Percentiles rank a stretch among this genome's conserved stretches.
Evolutionary conservation across 2,888 invertebrate genomes (phyloP).

Genomic region (Hybos culiciformis): DNA sequence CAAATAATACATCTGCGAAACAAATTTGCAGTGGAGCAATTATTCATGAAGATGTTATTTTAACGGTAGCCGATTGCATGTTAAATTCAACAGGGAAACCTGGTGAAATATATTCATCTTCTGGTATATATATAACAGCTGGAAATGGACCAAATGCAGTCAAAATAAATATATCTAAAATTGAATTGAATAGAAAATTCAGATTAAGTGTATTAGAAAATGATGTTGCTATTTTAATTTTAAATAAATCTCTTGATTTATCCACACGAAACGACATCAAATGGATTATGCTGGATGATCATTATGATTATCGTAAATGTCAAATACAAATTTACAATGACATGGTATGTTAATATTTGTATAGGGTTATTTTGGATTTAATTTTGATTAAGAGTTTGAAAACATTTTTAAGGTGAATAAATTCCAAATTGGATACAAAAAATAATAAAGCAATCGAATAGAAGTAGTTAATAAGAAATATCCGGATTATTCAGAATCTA

Average conservation of each 20-base stretch:
- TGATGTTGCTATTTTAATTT: slow-evolving; percentile 20
- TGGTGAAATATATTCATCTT: slow-evolving; percentile 5
- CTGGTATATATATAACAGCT: slow-evolving; percentile 14
- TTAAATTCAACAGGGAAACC: slow-evolving; percentile 9
- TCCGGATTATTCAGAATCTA: too few relatives aligned
- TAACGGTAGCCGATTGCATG: slow-evolving; percentile 22
- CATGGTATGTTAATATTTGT: slow-evolving; percentile 1
- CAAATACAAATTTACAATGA: not conserved
- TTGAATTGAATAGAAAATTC: slow-evolving; percentile 15
- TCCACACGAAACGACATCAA: slow-evolving; percentile 17
- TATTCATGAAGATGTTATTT: slow-evolving; percentile 19
- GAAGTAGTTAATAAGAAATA: too few relatives aligned
- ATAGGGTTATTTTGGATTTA: too few relatives aligned
- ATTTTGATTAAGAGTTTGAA: too few relatives aligned
- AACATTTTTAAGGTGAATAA: too few relatives aligned
- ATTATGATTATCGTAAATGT: slow-evolving; percentile 17
- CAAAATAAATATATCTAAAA: slow-evolving; percentile 13
- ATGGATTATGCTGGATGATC: slow-evolving; percentile 22
- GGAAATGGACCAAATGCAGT: slow-evolving; percentile 9
- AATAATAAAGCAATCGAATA: not conserved
- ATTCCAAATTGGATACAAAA: not conserved
- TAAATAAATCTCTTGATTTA: slow-evolving; percentile 17
- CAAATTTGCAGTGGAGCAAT: slow-evolving; percentile 21
- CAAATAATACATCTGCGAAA: slow-evolving; percentile 3
- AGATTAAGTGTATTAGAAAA: slow-evolving; percentile 17